Conservation (phyloP, 2,888 invertebrate genomes). For the Euspilapteryx auroguttella region DNA sequence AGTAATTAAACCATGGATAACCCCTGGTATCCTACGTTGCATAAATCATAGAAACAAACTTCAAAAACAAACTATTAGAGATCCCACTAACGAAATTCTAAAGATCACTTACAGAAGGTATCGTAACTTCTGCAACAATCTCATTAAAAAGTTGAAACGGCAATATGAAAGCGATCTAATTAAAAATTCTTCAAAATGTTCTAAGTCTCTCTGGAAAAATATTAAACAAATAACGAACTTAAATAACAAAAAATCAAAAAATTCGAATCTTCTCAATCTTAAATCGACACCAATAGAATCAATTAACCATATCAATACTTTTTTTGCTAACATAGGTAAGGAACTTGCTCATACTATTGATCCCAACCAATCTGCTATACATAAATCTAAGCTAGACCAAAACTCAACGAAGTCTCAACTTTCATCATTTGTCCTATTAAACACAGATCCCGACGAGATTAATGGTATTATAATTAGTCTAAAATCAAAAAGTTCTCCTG, state of each 20-base stretch:
- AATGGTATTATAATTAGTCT: too few relatives aligned
- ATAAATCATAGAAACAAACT: conserved; percentile 5
- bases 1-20: conserved; percentile 6
- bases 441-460: too few relatives aligned
- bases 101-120: conserved; percentile 4
- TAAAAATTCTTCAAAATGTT: background rate
- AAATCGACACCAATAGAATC: background rate
- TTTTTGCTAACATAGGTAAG: background rate
- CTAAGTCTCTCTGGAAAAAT: background rate
- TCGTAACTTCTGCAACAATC: conserved; percentile 1
- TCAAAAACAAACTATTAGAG: conserved; percentile 1
- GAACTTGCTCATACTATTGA: background rate
- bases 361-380: too few relatives aligned
- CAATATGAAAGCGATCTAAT: background rate
- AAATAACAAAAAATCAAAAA: background rate
- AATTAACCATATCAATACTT: background rate
- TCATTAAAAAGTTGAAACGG: background rate
- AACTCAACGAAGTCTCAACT: too few relatives aligned
- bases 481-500: too few relatives aligned
- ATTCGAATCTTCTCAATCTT: background rate
- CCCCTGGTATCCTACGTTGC: conserved; percentile 3
- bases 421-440: too few relatives aligned
- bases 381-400: too few relatives aligned
- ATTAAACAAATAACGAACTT: background rate
- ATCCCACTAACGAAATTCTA: conserved; percentile 2